A percentile compares a stretch with the other conserved stretches of the same genome.
These are phyloP conservation scores for Zonotrichia albicollis DNA, from an alignment of 2,797 vertebrate species.

Conservation along the genomic window DNA sequence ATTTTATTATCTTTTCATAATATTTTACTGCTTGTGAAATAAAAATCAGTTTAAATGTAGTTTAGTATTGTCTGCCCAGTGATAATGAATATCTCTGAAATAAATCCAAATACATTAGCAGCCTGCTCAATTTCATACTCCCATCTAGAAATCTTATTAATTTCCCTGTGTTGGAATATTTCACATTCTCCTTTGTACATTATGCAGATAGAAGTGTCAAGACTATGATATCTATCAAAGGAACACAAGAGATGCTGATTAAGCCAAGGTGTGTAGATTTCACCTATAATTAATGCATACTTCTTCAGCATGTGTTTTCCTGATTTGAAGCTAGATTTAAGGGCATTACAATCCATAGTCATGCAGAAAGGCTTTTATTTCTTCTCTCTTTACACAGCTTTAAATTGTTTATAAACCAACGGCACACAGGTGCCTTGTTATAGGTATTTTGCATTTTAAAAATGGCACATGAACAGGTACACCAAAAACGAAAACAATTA, in stretches of 20 bases:
- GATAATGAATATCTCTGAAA: conserved; percentile 26
- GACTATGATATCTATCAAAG: neutral
- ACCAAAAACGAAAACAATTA: neutral
- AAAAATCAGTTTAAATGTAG: conserved; percentile 31
- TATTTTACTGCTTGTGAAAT: neutral
- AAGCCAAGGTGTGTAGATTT: neutral
- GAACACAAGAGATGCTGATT: neutral
- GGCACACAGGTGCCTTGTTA: neutral
- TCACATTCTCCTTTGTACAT: neutral
- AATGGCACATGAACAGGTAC: neutral
- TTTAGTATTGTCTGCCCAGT: neutral
- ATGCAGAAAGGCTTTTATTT: neutral
- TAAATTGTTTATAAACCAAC: neutral
- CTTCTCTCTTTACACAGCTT: neutral
- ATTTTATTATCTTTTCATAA: conserved; percentile 28
- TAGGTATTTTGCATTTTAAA: neutral
- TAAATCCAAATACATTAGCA: conserved; percentile 37
- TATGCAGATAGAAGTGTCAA: neutral
- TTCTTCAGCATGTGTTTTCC: neutral
- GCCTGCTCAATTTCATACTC: neutral
- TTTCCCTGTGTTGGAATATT: conserved; percentile 12
- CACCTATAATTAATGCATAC: neutral
- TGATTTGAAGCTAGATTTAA: neutral
- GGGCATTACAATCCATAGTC: neutral
- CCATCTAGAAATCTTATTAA: conserved; percentile 38